Base-by-base conservation (phyloP, 2,797 vertebrate species). In the Oreochromis mossambicus region DNA sequence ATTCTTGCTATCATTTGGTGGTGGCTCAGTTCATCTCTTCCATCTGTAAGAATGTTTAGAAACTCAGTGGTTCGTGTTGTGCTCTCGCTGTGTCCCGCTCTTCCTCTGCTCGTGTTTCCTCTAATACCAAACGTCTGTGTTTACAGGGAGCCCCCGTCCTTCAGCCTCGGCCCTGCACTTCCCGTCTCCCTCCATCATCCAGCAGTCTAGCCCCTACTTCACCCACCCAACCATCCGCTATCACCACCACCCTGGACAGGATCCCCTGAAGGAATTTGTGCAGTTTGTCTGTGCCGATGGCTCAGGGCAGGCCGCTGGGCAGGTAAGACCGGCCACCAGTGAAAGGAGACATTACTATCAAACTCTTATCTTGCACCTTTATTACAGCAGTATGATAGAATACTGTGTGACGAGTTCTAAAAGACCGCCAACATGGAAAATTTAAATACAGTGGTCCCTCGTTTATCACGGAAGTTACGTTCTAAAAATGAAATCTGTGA, bases 191-290 rank as follows among this genome's bases (percentile, higher is more conserved):
- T 98, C 98, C 96, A 98, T 99, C 95, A 98, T 99, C 95, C 98
- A 99, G 97, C 98, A 99, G 96, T 98, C 98, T 89, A 97, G 97
- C 95, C 98, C 98, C 38, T 99, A 99, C 95, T 99, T 98, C 96
- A 97, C 98, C 85, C 98, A 98, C 96, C 98, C 98, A 86, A 98
- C 98, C 95, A 99, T 99, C 97, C 98, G 98, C 92, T 99, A 99
- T 96, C 98, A 98, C 96, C 98, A 98, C 96, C 98, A 98, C 80
- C 98, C 94, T 85, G 95, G 95, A 91, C 95, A 98, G 96, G 98
- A 99, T 94, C 98, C 98, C 73, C 97, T 99, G 96, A 99, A 99
- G 97, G 98, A 99, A 95, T 99, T 99, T 86, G 98, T 98, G 93
- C 98, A 98, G 97, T 98, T 99, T 85, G 98, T 99, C 96, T 99